phyloP scores from a whole-genome alignment of 1,140 invertebrate species.

The Gerris buenoi region DNA sequence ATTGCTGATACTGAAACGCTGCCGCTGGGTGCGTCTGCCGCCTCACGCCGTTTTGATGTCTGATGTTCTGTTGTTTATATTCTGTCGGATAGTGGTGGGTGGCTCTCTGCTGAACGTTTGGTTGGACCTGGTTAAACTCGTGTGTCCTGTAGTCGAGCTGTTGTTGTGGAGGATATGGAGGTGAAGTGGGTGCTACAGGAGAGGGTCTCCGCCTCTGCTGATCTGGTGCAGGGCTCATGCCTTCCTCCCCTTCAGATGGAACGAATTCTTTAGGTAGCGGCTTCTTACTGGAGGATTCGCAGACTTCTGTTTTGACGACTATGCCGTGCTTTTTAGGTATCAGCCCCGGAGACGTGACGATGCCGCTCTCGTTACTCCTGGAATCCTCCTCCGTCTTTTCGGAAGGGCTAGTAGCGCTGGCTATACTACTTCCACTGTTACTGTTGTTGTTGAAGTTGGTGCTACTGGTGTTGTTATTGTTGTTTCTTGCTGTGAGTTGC shows the following conservation, averaged over 20 bases:
- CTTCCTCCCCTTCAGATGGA: background rate
- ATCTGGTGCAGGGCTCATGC: background rate
- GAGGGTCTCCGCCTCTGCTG: background rate
- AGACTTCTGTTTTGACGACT: conserved; percentile 22
- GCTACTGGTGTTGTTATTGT: conserved; percentile 44
- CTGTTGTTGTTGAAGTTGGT: conserved; percentile 33
- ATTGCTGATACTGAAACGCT: conserved; percentile 18
- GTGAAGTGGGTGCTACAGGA: conserved; percentile 23
- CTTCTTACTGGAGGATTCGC: background rate
- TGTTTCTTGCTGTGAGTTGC: conserved; percentile 35
- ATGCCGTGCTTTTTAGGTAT: conserved; percentile 16
- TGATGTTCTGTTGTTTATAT: background rate
- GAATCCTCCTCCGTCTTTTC: conserved; percentile 64
- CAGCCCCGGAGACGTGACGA: conserved; percentile 33
- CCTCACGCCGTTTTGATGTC: background rate
- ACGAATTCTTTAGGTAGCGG: background rate
- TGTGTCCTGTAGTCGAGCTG: conserved; percentile 31
- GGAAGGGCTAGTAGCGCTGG: conserved; percentile 38
- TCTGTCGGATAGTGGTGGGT: conserved; percentile 7
- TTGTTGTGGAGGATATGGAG: conserved; percentile 45
- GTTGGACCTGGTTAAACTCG: background rate
- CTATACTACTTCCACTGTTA: conserved; percentile 43
- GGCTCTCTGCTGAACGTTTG: background rate
- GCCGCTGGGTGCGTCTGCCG: conserved; percentile 36
- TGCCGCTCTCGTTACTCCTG: conserved; percentile 43